Conservation (phyloP, 2,113 vertebrate genomes). For the Garra rufa region DNA sequence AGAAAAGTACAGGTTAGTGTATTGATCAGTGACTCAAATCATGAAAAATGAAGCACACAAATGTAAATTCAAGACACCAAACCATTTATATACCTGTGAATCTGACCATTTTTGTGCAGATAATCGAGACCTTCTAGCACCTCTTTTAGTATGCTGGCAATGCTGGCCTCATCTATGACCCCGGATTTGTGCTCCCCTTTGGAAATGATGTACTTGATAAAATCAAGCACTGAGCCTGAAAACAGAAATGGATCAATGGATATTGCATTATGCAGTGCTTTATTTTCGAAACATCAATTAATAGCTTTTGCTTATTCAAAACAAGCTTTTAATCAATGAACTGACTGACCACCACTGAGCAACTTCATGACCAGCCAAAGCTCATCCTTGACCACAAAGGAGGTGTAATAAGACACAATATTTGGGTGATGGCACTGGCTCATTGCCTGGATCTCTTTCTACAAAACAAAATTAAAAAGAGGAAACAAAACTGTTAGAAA, state of each 20-base stretch:
- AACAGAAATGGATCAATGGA: neutral
- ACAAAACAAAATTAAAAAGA: conserved; percentile 51
- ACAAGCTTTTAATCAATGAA: neutral
- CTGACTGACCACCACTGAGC: conserved; percentile 88
- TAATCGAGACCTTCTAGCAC: conserved; percentile 94
- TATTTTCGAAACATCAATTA: neutral
- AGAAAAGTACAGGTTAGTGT: neutral
- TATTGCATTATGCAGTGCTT: neutral
- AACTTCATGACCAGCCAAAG: conserved; percentile 99
- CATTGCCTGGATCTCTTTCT: conserved; percentile 93
- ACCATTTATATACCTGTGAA: conserved; percentile 84
- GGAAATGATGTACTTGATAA: conserved; percentile 95
- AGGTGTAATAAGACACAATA: conserved; percentile 97
- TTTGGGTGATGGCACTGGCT: conserved; percentile 98
- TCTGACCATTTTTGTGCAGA: conserved; percentile 95
- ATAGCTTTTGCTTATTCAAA: neutral
- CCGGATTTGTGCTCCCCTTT: conserved; percentile 93
- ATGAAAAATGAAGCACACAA: neutral
- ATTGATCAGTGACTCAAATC: neutral
- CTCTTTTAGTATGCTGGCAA: conserved; percentile 92
- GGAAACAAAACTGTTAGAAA: neutral
- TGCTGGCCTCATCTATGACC: conserved; percentile 92
- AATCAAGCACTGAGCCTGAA: conserved; percentile 94
- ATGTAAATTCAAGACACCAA: neutral
- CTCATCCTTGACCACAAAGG: conserved; percentile 97